A percentile compares a stretch with the other conserved stretches of the same genome.
Conservation (phyloP, 2,888 invertebrate genomes). For the Dilophus febrilis region DNA sequence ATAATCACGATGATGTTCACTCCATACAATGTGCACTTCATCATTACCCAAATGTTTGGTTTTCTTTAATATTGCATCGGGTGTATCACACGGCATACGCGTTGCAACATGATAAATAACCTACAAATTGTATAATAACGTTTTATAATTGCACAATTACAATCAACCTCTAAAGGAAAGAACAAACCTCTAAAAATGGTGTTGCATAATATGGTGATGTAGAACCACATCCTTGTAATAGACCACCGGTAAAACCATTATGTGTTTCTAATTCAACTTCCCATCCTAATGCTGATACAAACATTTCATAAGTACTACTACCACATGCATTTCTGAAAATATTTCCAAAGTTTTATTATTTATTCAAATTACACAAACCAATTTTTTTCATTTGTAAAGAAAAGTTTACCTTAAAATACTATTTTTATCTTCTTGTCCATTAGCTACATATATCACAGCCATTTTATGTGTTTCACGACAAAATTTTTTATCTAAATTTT, state of each 20-base stretch:
- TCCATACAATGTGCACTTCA: constrained; percentile 98
- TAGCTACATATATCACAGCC: constrained; percentile 95
- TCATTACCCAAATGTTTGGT: constrained; percentile 94
- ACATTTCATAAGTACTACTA: constrained; percentile 83
- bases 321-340: constrained; percentile 69
- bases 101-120: constrained; percentile 95
- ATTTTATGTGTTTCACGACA: constrained; percentile 91
- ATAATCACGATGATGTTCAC: constrained; percentile 91
- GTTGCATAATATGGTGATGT: constrained; percentile 92
- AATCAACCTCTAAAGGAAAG: neutral
- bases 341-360: too few species aligned
- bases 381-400: neutral
- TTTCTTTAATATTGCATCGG: constrained; percentile 78
- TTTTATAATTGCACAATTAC: neutral
- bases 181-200: constrained; percentile 64
- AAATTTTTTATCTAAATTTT: constrained; percentile 81
- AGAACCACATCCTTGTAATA: constrained; percentile 75
- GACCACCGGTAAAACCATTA: constrained; percentile 86
- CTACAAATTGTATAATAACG: constrained; percentile 1
- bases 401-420: constrained; percentile 45
- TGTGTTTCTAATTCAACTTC: constrained; percentile 84
- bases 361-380: neutral
- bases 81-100: constrained; percentile 80
- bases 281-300: constrained; percentile 47
- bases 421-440: constrained; percentile 91